Conservation (phyloP, 2,888 invertebrate species). For the Noctua janthina region DNA sequence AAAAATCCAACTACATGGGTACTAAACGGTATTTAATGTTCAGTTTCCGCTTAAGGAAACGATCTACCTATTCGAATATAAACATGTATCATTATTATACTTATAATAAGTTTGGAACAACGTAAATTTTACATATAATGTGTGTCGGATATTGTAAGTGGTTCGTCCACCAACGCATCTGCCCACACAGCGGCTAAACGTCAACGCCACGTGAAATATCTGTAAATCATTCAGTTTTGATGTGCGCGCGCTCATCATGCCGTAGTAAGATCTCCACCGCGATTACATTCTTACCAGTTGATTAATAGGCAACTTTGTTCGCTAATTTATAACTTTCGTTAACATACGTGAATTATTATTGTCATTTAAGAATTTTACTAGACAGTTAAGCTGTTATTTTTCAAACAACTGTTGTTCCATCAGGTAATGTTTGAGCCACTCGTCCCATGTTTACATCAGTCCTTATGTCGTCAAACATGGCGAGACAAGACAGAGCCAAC, state of each 20-base stretch:
- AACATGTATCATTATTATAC: constrained; percentile 43
- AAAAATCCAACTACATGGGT: not conserved
- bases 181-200: constrained; percentile 58
- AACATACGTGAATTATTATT: constrained; percentile 30
- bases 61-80: constrained; percentile 42
- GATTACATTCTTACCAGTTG: constrained; percentile 56
- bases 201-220: constrained; percentile 50
- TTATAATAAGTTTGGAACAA: constrained; percentile 57
- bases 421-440: constrained; percentile 36
- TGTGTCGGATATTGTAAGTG: constrained; percentile 59
- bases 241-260: constrained; percentile 55
- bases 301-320: constrained; percentile 61
- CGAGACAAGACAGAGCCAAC: constrained; percentile 64
- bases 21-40: constrained; percentile 37
- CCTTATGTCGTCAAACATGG: constrained; percentile 54
- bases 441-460: constrained; percentile 44
- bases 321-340: constrained; percentile 53
- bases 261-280: constrained; percentile 52
- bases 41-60: constrained; percentile 43
- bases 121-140: constrained; percentile 63
- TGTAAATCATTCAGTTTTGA: constrained; percentile 65
- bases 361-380: constrained; percentile 26
- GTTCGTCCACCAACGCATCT: constrained; percentile 62
- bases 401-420: constrained; percentile 30
- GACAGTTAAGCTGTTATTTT: constrained; percentile 28